A percentile compares a stretch with the other conserved stretches of the same genome.
These are phyloP conservation scores for Astropecten irregularis DNA, from an alignment of 53 echinoderm and acorn worm species.

Conservation along the genomic window DNA sequence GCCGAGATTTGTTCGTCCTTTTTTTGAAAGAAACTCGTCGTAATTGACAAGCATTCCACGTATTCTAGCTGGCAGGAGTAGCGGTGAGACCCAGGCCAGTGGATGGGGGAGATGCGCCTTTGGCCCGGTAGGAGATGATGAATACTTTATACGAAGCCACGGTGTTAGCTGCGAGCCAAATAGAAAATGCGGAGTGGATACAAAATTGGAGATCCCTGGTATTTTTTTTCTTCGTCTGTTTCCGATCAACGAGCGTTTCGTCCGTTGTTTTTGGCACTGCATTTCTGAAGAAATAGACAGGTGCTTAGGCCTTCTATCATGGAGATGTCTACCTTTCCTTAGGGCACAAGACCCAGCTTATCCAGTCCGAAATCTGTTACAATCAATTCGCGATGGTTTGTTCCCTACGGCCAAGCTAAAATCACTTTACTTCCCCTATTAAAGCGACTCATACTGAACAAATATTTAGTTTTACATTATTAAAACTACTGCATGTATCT, in stretches of 20 bases:
- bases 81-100: neutral
- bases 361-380: too few relatives aligned
- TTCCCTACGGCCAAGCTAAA: too few relatives aligned
- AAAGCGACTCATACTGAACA: too few relatives aligned
- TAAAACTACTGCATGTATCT: too few relatives aligned
- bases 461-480: too few relatives aligned
- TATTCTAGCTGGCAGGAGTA: neutral
- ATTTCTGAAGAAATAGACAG: too few relatives aligned
- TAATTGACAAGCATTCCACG: conserved; percentile 25
- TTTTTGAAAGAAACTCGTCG: neutral
- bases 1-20: neutral
- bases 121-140: neutral
- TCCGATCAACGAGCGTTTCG: neutral
- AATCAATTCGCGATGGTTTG: too few relatives aligned
- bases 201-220: neutral
- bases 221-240: neutral
- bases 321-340: too few relatives aligned
- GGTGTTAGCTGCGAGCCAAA: neutral
- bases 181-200: neutral
- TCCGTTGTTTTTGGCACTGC: too few relatives aligned
- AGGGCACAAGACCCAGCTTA: too few relatives aligned
- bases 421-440: too few relatives aligned
- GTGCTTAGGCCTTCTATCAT: too few relatives aligned
- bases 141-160: neutral
- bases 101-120: neutral